Conservation (phyloP, 1,140 invertebrate genomes). For the Drosophila baimaii region DNA sequence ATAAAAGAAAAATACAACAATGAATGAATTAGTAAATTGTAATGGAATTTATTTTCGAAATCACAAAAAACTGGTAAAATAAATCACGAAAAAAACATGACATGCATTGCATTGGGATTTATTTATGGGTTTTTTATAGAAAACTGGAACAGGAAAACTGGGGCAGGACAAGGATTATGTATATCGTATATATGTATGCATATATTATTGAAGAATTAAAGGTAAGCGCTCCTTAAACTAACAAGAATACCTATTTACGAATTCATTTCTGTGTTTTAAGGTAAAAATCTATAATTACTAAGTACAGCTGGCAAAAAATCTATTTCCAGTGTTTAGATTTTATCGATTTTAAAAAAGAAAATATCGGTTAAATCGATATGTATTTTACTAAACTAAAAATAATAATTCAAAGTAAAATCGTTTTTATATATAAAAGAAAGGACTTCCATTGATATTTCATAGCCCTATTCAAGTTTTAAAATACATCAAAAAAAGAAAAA, state of each 20-base stretch:
- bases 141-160: slow-evolving; percentile 14
- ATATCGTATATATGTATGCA: too few species aligned
- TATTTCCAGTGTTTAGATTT: too few species aligned
- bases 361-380: too few species aligned
- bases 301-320: too few species aligned
- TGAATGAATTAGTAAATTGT: slow-evolving; percentile 58
- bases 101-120: background rate
- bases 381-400: too few species aligned
- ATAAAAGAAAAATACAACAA: too few species aligned
- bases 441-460: too few species aligned
- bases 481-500: too few species aligned
- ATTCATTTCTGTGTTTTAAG: background rate
- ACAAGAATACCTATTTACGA: background rate
- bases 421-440: too few species aligned
- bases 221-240: background rate
- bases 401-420: too few species aligned
- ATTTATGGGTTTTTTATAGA: background rate
- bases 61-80: slow-evolving; percentile 33
- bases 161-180: background rate
- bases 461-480: too few species aligned
- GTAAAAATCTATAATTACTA: background rate
- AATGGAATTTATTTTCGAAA: slow-evolving; percentile 58
- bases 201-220: background rate
- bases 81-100: slow-evolving; percentile 40
- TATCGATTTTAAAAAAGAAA: too few species aligned